Evolutionary conservation across 2,113 vertebrate genomes (phyloP), one percentile per base, ranked within the genome.

Genomic region (Psephotus haematonotus): DNA sequence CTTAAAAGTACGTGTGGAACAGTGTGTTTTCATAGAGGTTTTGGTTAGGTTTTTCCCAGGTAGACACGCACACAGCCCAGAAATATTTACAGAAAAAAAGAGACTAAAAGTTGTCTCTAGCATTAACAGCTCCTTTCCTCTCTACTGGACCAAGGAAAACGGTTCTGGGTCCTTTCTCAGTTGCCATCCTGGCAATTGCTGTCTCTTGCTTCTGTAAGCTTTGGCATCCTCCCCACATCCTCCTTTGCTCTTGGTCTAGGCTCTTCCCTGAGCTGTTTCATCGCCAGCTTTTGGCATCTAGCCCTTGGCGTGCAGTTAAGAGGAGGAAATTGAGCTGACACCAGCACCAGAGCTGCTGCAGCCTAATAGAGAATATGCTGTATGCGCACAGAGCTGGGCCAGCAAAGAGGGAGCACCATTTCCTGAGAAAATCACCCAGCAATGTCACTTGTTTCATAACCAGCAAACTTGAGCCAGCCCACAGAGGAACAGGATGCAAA

Each of bases 271-370:
- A 71, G 70, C 77, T 57, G 60, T 86, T 82, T 71, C 83, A 19
- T 9, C n/a, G 88, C 77, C 91, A 92, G 81, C 52, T 41, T 78
- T 50, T 87, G 91, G 78, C 84, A 60, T 37, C 64, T 11, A 50
- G 82, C 84, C 90, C 83, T 78, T 95, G 92, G 86, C 57, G 2
- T 22, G 41, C 33, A 37, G 52, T 64, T 25, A 46, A 43, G 70
- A 60, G 63, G 75, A 92, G 84, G 89, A 88, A 94, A 95, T 69
- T 25, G 75, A 90, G 92, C 93, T 95, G 94, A 88, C 71, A 90
- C 4, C 84, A 85, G 89, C 89, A 75, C 3, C 77, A 52, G 86
- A 75, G 83, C 23, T 80, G 78, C 92, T 88, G 94, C 91, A 96
- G 93, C 67, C 88, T 69, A 20, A 8, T 0, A 4, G 65, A 72